Conservation (phyloP, 2,888 invertebrate genomes). For the Tetanocera ferruginea region DNA sequence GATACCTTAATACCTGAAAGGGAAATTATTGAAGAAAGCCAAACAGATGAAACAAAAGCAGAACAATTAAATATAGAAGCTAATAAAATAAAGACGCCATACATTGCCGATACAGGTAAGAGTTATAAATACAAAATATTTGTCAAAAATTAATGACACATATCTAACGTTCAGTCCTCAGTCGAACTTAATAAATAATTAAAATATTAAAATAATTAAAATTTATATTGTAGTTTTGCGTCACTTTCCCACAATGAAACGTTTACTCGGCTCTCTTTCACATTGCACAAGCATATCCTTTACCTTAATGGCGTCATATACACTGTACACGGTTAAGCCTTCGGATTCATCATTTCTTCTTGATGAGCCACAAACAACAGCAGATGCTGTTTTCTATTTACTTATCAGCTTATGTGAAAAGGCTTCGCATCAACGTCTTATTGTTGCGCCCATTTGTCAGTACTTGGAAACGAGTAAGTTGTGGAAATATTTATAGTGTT, state of each 20-base stretch:
- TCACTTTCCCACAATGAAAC: constrained; percentile 85
- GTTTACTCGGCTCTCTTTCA: constrained; percentile 84
- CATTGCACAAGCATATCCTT: constrained; percentile 81
- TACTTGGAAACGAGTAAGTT: constrained; percentile 73
- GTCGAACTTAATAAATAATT: no score
- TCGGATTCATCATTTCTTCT: constrained; percentile 60
- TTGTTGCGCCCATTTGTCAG: constrained; percentile 83
- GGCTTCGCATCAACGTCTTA: constrained; percentile 80
- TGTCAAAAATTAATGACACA: neutral
- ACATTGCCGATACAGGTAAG: constrained; percentile 81
- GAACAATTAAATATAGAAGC: constrained; percentile 73
- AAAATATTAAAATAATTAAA: constrained; percentile 1
- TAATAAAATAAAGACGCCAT: constrained; percentile 74
- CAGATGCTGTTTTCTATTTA: constrained; percentile 90
- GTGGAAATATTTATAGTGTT: neutral
- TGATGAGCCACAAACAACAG: constrained; percentile 81
- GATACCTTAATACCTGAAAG: constrained; percentile 70
- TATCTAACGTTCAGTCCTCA: neutral
- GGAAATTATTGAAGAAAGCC: constrained; percentile 71
- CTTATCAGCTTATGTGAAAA: constrained; percentile 82
- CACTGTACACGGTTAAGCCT: constrained; percentile 66
- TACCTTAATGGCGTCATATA: constrained; percentile 76
- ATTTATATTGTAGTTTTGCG: constrained; percentile 73
- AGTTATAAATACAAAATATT: neutral
- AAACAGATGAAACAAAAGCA: constrained; percentile 90